Evolutionary conservation across 2,113 vertebrate species (phyloP), one percentile per base, ranked within the genome.

Genomic region (Agapornis roseicollis): DNA sequence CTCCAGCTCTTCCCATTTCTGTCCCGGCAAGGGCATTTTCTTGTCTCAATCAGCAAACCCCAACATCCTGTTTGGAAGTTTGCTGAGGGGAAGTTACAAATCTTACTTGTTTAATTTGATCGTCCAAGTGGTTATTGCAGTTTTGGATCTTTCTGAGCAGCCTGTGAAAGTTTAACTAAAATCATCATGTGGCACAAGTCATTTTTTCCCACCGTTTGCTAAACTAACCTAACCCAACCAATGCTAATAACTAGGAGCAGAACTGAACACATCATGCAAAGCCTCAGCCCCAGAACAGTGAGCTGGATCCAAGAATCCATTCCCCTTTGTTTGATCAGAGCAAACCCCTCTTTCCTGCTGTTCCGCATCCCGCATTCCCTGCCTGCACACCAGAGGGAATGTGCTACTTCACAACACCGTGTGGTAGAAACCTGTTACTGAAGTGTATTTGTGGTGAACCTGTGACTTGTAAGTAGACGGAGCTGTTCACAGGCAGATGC

Each of bases 301-400:
- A 58, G 56, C 56, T 58, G 33, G 33, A 58, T 35, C 56, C 33
- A 58, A 58, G 22, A 33, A 58, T 58, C 56, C 56, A 58, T 15
- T 35, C 56, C 33, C 29, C 52, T 58, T 58, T 56, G 31, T 33
- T n/a, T 58, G 33, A n/a, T n/a, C 81, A 31, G 9, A 89, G 64
- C 88, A 44, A 46, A 68, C 5, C 12, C 3, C 22, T 17, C 7
- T 29, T 23, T 28, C 44, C 55, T 72, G 31, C 28, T 35, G 28
- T 11, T 7, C 64, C 11, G 11, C 50, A n/a, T 18, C 68, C 24
- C 1, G 0, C 3, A 0, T 24, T 23, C 9, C 77, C 53, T 17
- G 7, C 8, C 41, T 9, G 0, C 52, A 49, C 24, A 69, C 4
- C 39, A 37, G 35, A 39, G 41, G 66, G 13, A 33, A 39, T 0